These are phyloP conservation scores for Agelas oroides DNA, from an alignment of 37 sponge, comb jelly and placozoan genomes.

Conservation along the genomic window DNA sequence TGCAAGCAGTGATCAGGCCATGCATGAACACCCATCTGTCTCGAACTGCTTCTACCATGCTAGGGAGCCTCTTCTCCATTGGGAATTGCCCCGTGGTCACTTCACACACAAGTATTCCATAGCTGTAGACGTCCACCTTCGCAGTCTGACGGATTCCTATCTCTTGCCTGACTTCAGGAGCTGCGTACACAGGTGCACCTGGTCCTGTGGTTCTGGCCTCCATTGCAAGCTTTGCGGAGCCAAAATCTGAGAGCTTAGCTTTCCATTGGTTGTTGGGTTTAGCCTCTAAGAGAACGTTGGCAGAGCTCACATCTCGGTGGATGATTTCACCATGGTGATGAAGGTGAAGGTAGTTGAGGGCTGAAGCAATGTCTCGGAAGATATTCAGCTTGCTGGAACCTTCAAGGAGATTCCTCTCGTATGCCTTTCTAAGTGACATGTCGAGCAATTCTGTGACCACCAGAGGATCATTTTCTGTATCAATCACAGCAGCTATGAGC, in stretches of 20 bases:
- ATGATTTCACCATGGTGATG: slow-evolving; percentile 61
- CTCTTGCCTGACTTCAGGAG: slow-evolving; percentile 49
- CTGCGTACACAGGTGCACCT: slow-evolving; percentile 64
- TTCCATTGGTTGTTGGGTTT: slow-evolving; percentile 37
- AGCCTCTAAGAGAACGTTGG: slow-evolving; percentile 67
- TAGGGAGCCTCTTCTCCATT: too few relatives aligned
- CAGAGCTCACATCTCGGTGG: slow-evolving; percentile 81
- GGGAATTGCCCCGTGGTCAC: slow-evolving; percentile 22
- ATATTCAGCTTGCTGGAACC: slow-evolving; percentile 5
- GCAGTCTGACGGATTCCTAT: slow-evolving; percentile 28
- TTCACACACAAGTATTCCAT: slow-evolving; percentile 67
- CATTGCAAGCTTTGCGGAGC: slow-evolving; percentile 71
- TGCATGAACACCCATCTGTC: too few relatives aligned
- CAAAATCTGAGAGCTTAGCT: slow-evolving; percentile 80
- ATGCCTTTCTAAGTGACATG: slow-evolving; percentile 50
- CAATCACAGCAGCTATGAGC: slow-evolving; percentile 68
- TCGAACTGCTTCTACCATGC: too few relatives aligned
- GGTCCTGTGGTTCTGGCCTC: slow-evolving; percentile 38
- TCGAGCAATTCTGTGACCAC: slow-evolving; percentile 80
- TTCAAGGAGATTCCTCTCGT: slow-evolving; percentile 22
- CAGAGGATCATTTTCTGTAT: slow-evolving; percentile 22
- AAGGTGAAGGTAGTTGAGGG: slow-evolving; percentile 76
- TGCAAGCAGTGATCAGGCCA: too few relatives aligned
- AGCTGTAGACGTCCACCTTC: slow-evolving; percentile 77
- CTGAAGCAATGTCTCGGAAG: slow-evolving; percentile 53